A percentile compares a stretch with the other conserved stretches of the same genome.
Conservation (phyloP, 64 coral and sea anemone genomes). For the Pocillopora damicornis region DNA sequence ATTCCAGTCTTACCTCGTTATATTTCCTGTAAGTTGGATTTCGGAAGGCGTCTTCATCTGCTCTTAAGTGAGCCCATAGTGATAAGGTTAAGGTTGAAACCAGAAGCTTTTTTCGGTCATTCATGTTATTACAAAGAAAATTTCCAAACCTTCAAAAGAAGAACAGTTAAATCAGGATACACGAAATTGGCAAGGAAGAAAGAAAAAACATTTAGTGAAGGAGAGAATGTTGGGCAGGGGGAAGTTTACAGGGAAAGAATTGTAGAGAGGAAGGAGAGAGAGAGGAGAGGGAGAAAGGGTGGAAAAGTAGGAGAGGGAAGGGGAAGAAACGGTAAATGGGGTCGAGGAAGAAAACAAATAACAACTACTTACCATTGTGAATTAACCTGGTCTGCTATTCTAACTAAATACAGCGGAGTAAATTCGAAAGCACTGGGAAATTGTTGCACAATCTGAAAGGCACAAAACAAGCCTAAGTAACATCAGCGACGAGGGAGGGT, state of each 20-base stretch:
- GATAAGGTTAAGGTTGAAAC: conserved; percentile 42
- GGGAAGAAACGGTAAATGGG: not conserved
- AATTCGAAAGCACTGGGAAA: conserved; percentile 93
- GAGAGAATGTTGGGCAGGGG: not conserved
- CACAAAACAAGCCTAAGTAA: not conserved
- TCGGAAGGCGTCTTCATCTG: conserved; percentile 33
- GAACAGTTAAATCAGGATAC: not conserved
- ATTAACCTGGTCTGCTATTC: conserved; percentile 91
- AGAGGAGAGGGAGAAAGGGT: not conserved
- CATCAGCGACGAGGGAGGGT: not conserved
- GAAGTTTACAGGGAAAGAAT: not conserved
- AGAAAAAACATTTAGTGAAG: not conserved
- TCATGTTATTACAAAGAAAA: conserved; percentile 67
- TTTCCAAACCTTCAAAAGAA: conserved; percentile 69
- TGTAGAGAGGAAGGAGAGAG: not conserved
- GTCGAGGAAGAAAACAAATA: not conserved
- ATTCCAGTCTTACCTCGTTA: conserved; percentile 37
- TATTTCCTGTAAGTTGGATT: conserved; percentile 42
- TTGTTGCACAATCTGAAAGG: conserved; percentile 63
- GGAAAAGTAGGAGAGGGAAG: too few species aligned
- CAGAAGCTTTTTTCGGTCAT: conserved; percentile 26
- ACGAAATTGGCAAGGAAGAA: not conserved
- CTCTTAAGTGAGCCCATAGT: conserved; percentile 69
- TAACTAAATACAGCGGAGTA: conserved; percentile 64
- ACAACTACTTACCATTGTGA: conserved; percentile 83